Base-by-base conservation (phyloP, 2,888 invertebrate species). In the Miltochrista miniata region DNA sequence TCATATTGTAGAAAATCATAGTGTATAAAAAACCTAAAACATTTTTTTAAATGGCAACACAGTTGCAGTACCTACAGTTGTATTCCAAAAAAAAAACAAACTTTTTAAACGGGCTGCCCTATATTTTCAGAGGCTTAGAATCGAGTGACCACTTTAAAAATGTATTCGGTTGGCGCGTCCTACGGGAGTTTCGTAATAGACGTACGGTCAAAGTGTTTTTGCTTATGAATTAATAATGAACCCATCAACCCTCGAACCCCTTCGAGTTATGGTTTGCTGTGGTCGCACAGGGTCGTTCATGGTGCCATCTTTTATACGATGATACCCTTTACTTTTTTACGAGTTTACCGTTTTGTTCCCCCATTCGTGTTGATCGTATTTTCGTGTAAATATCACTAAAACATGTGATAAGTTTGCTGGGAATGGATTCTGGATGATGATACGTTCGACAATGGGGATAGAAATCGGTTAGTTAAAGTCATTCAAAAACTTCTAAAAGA, bases 191-290 rank as follows among this genome's bases (percentile, higher is more conserved):
- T 65, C 73, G 74, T 83, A 83, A 84, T 83, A 83, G 85, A 77
- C 76, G 70, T 57, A 67, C 79, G 80, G 73, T 70, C 81, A 78
- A 82, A 86, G 85, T 84, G 85, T 84, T 85, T 81, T 75, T 64
- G 68, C 76, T 78, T 79, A 87, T 90, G 86, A 87, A 90, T 90
- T 76, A 70, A 78, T 87, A 83, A 90, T 83, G 75, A 75, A 68
- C 61, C 61, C 74, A 74, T 79, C 76, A 83, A 86, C 86, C 88
- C 87, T 85, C 81, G 45, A 49, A 41, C 51, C 68, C 65, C 63
- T 59, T 56, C 81, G 72, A 76, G 67, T 80, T 77, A 76, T 72
- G 68, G 70, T 58, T 59, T 48, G 9, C 47, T 45, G 60, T 46
- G 59, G 74, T 61, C 61, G 56, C 55, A 13, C 30, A 61, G 64